Evolutionary conservation across 2,797 vertebrate species (phyloP).

Genomic region (Selene dorsalis): DNA sequence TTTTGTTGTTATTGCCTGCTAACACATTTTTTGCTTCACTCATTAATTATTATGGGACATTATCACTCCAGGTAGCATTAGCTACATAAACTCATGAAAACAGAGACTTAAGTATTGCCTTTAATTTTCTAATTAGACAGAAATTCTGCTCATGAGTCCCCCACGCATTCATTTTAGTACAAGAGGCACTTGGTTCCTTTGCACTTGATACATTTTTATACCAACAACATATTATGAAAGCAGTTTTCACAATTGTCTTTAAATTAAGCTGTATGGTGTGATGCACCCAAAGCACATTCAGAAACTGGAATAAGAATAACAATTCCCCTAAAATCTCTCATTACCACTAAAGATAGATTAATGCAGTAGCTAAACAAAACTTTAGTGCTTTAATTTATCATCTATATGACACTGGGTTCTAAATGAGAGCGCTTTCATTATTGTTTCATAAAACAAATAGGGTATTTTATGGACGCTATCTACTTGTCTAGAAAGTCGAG

Average conservation of each 20-base stretch:
- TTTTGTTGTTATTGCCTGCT: background rate
- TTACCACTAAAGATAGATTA: background rate
- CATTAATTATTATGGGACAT: constrained; percentile 59
- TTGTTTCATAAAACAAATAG: background rate
- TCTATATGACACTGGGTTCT: background rate
- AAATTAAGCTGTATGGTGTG: background rate
- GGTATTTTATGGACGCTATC: constrained; percentile 13
- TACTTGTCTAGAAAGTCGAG: background rate
- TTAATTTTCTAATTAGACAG: background rate
- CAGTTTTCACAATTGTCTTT: background rate
- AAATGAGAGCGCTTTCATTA: background rate
- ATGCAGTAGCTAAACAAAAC: background rate
- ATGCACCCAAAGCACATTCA: background rate
- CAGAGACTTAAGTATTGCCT: constrained; percentile 7
- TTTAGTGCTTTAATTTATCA: constrained; percentile 8
- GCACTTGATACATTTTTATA: constrained; percentile 1
- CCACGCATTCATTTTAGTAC: background rate
- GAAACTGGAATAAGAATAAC: background rate
- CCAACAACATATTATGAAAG: constrained; percentile 1
- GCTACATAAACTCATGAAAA: constrained; percentile 55
- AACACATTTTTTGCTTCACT: constrained; percentile 25
- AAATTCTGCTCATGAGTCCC: background rate
- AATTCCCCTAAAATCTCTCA: background rate
- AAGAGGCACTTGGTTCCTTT: background rate
- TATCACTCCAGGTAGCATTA: constrained; percentile 48